Base-by-base conservation (phyloP, 2,888 invertebrate genomes). In the Malthinus seriepunctatus region DNA sequence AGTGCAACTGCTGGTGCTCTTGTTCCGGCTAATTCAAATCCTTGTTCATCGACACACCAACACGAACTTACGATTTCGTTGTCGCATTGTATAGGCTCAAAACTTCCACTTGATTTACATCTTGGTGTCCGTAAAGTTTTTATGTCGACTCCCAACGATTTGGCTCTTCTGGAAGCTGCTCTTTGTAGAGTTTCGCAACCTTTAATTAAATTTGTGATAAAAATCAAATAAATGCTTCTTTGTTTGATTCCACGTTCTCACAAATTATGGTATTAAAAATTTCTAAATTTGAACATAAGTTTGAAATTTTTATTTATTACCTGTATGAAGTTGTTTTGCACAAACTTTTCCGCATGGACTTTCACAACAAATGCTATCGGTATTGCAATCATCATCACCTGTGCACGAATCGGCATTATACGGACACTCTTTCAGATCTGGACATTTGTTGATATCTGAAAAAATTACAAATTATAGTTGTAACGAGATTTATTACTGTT, bases 31-130 rank as follows among this genome's bases (percentile, higher is more conserved):
- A 90, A 74, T 81, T 93, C 93, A 64, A 86, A 86, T 1, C 93
- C 93, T 62, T 88, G 84, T 60, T 87, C 83, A 72, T 93, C 90
- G 7, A 93, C 90, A 74, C 93, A 93, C 92, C 93, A 93, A 74
- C 93, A 93, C 32, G 84, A 84, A 70, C 87, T 87, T 48, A 86
- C 84, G 58, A 86, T 84, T 68, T 87, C 87, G 67, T 89, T 87
- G 52, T 86, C 85, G 71, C 93, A 93, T 74, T 93, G 93, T 10
- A 93, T 82, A 48, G 83, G 83, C 72, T 91, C 90, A 71, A 91
- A 93, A 6, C 91, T 91, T 55, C 88, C 88, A 0, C 81, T 76
- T 69, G 85, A 84, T 64, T 84, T 83, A 74, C 93, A 93, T 37
- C 88, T 84, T 0, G 93, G 93, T 49, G 89, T 81, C 58, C 89